Evolutionary conservation across 2,888 invertebrate genomes (phyloP).

Genomic region (Drosophila histrio): DNA sequence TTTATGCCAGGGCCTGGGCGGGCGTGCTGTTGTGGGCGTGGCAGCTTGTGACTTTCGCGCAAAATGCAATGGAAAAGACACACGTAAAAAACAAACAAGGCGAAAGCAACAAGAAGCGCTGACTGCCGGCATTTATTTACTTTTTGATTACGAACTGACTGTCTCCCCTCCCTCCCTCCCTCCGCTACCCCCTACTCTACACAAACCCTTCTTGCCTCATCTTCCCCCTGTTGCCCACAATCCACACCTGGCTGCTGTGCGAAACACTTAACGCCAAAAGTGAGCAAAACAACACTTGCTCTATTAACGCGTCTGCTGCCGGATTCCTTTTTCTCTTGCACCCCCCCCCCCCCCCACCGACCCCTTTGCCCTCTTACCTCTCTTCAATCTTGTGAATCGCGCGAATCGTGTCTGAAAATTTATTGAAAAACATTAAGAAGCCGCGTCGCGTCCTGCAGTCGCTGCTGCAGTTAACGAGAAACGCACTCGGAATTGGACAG

Average conservation of each 20-base stretch:
- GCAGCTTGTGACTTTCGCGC: slow-evolving; percentile 64
- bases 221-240: background rate
- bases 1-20: slow-evolving; percentile 47
- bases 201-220: slow-evolving; percentile 7
- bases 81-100: slow-evolving; percentile 69
- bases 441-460: slow-evolving; percentile 16
- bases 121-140: slow-evolving; percentile 71
- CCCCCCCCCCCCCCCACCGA: background rate
- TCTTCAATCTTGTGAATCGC: background rate
- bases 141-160: slow-evolving; percentile 67
- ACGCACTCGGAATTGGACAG: slow-evolving; percentile 31
- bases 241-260: slow-evolving; percentile 62
- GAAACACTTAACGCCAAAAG: slow-evolving; percentile 83
- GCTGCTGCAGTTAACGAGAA: slow-evolving; percentile 74
- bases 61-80: slow-evolving; percentile 18
- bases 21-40: slow-evolving; percentile 70
- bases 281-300: slow-evolving; percentile 83
- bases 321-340: background rate
- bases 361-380: background rate
- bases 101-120: slow-evolving; percentile 43
- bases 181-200: background rate
- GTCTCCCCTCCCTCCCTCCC: background rate
- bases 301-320: slow-evolving; percentile 63
- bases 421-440: slow-evolving; percentile 74
- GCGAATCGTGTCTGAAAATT: slow-evolving; percentile 57